Conservation (phyloP, 1,140 invertebrate species). For the Laupala kohalensis region DNA sequence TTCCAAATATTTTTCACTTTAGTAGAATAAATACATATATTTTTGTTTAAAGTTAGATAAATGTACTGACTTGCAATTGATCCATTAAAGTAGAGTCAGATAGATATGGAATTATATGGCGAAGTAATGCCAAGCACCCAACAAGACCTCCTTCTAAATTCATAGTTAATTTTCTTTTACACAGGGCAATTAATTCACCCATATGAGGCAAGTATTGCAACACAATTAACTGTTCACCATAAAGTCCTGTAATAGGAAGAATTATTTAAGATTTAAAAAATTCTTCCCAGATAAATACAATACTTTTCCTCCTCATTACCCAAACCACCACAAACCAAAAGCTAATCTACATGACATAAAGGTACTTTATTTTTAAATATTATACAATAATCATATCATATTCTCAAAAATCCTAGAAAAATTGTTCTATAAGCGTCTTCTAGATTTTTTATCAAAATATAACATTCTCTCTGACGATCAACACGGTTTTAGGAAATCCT, state of each 20-base stretch:
- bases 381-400: too few species aligned
- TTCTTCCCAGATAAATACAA: not conserved
- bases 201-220: slow-evolving; percentile 90
- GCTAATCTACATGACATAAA: too few species aligned
- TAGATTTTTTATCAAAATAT: too few species aligned
- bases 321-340: not conserved
- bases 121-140: slow-evolving; percentile 67
- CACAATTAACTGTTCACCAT: slow-evolving; percentile 87
- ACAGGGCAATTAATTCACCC: slow-evolving; percentile 63
- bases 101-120: slow-evolving; percentile 65
- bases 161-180: slow-evolving; percentile 60
- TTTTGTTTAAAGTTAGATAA: not conserved
- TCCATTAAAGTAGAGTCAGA: slow-evolving; percentile 79
- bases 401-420: too few species aligned
- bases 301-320: not conserved
- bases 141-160: slow-evolving; percentile 80
- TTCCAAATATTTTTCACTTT: not conserved
- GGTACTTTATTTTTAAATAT: too few species aligned
- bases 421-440: too few species aligned
- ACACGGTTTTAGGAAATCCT: too few species aligned
- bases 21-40: not conserved
- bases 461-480: too few species aligned
- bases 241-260: slow-evolving; percentile 48
- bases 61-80: slow-evolving; percentile 36
- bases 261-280: too few species aligned